Evolutionary conservation across 1,140 invertebrate genomes (phyloP), one percentile per base, ranked within the genome.

Genomic region (Acromyrmex heyeri): DNA sequence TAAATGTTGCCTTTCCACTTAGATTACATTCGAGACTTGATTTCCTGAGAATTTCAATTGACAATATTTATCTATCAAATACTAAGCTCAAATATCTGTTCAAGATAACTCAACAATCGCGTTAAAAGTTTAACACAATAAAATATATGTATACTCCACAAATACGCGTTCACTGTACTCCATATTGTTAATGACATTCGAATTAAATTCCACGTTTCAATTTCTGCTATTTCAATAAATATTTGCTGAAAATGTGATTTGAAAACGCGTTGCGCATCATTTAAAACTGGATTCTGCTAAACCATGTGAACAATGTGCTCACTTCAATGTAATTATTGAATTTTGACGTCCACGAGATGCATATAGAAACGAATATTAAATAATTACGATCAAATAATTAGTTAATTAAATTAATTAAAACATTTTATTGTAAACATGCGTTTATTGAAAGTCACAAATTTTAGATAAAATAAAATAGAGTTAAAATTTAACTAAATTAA

Each of bases 91-190:
- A 73, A 34, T 82, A 73, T 81, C 34, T 44, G 12, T 14, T 59
- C 70, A 3, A 82, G 67, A 82, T 82, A 73, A 61, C 44, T 48
- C 5, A 44, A 55, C 21, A 16, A 59, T 72, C 12, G 24, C 53
- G 1, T 59, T 21, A 82, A 82, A 82, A 53, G 53, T 82, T 38
- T 72, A 48, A 82, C 34, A 53, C 3, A 72, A 48, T 44, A n/a
- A 57, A 30, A 3, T 57, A 3, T 50, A 27, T 16, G 14, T 16
- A 18, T 38, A 75, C 5, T 59, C 5, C 16, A 6, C n/a, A 38
- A 67, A 67, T 12, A 30, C 30, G 30, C 30, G 30, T 30, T 30
- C 30, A 14, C 1, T 0, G 8, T 72, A 30, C 16, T 73, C 10
- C 5, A 57, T 73, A 27, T 73, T 67, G 2, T 24, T 55, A 79